Evolutionary conservation across 2,888 invertebrate species (phyloP), one percentile per base, ranked within the genome.

Genomic region (Buathra laborator): DNA sequence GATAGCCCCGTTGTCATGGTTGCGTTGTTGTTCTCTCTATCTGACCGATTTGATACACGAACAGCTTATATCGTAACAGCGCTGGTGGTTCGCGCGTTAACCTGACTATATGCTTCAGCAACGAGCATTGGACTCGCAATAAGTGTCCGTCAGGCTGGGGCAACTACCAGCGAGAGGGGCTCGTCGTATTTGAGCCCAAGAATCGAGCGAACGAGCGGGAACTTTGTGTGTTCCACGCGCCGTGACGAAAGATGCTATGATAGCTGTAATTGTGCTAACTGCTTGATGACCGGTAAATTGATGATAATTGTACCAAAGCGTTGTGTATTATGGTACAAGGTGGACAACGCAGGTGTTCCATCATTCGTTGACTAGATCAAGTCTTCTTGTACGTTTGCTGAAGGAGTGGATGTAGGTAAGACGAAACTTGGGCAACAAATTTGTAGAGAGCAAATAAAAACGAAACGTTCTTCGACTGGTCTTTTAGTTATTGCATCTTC

Each of bases 221-320:
- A 83, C 82, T 86, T 85, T 85, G 89, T 86, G 89, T 89, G 89
- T 85, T 86, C 48, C 67, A 48, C n/a, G 82, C 64, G 86, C 87
- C 86, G 87, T 91, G 91, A 91, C 92, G 90, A 92, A 92, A 93
- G 89, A 83, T 85, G 82, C 92, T 90, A 92, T 90, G 93, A 93
- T 93, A 90, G 91, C 90, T 88, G 92, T 91, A 92, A 93, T 93
- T 92, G 90, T 87, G 86, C 89, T 92, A 92, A 92, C 91, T 91
- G 90, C 92, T 92, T 91, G 93, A 93, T 93, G 92, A 90, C 90
- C 91, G 91, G 91, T 93, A 93, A 93, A 93, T 92, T 92, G 92
- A 91, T 92, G 90, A 93, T 93, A 93, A 93, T 92, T 92, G 91
- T 88, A 75, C 83, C 76, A 16, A 80, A 85, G 76, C 83, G 81